Conservation (phyloP, 2,888 invertebrate genomes). For the Sphaerophoria taeniata region DNA sequence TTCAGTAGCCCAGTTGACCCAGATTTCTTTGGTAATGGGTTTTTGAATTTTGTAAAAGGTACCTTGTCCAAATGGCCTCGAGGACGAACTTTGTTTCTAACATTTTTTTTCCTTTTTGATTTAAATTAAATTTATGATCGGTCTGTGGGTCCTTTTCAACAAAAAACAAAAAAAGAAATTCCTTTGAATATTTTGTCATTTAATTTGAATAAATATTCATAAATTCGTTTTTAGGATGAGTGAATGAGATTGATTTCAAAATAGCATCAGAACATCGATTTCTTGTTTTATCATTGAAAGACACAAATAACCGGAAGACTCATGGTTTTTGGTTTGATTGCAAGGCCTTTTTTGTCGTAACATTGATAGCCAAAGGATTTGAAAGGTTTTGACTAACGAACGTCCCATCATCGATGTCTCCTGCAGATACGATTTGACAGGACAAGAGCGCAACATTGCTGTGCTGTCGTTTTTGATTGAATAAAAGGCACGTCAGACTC, state of each 20-base stretch:
- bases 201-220: too few relatives aligned
- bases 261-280: too few relatives aligned
- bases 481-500: neutral
- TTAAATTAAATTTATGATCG: neutral
- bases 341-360: too few relatives aligned
- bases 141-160: neutral
- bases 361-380: neutral
- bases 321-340: too few relatives aligned
- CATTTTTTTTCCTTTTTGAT: neutral
- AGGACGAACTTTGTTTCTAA: neutral
- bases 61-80: conserved; percentile 2
- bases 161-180: too few relatives aligned
- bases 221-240: too few relatives aligned
- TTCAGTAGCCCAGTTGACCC: conserved; percentile 18
- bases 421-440: neutral
- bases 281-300: too few relatives aligned
- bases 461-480: neutral
- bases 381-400: neutral
- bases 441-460: neutral
- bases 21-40: conserved; percentile 9
- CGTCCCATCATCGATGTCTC: neutral
- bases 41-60: conserved; percentile 1
- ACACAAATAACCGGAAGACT: too few relatives aligned
- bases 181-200: too few relatives aligned
- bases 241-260: too few relatives aligned